Evolutionary conservation across 1,140 invertebrate genomes (phyloP).

Genomic region (Achatina immaculata): DNA sequence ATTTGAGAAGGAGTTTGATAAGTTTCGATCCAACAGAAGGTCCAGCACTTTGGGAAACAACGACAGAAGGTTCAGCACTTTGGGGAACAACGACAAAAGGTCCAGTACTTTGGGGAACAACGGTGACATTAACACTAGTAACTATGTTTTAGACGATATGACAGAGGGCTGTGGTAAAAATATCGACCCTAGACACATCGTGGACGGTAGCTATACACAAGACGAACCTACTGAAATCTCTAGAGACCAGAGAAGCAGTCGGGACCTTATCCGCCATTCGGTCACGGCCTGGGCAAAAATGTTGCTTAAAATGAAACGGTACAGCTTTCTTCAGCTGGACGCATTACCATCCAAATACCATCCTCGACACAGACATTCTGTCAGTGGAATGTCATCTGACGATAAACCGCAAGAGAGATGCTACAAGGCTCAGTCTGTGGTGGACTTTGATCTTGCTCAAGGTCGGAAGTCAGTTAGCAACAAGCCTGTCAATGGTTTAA

Average conservation of each 20-base stretch:
- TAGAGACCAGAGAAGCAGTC: background rate
- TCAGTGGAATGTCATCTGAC: background rate
- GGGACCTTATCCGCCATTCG: conserved; percentile 50
- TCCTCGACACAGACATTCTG: background rate
- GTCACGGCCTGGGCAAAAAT: conserved; percentile 62
- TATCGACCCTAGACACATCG: no score
- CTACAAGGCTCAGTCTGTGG: conserved; percentile 14
- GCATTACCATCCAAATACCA: background rate
- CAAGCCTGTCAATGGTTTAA: background rate
- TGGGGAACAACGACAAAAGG: no score
- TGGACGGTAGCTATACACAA: background rate
- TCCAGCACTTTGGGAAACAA: no score
- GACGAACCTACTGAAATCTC: conserved; percentile 7
- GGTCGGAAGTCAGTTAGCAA: background rate
- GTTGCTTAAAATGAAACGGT: conserved; percentile 60
- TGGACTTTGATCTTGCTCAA: background rate
- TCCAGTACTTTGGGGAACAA: no score
- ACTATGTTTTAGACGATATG: no score
- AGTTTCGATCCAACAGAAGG: conserved; percentile 53
- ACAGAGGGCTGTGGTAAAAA: no score
- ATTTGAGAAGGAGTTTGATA: conserved; percentile 65
- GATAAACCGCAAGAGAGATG: background rate
- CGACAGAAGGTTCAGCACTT: no score
- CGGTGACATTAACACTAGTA: no score
- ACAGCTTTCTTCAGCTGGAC: conserved; percentile 44